These are phyloP conservation scores for Dysdera silvatica DNA, from an alignment of 1,140 invertebrate genomes.

Conservation along the genomic window DNA sequence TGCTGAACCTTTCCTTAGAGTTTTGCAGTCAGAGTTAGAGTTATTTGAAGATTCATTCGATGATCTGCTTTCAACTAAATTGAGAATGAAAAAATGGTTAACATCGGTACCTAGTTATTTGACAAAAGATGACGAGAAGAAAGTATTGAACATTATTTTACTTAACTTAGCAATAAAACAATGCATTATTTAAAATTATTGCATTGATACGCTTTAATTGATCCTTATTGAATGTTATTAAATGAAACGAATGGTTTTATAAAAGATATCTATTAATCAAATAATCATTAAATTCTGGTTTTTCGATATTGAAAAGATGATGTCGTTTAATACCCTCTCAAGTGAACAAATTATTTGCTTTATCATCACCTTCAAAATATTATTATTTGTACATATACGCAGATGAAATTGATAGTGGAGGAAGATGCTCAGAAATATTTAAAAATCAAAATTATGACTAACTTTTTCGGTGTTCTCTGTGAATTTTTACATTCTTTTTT, in stretches of 20 bases:
- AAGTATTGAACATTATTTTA: not conserved
- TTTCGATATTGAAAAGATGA: not conserved
- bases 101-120: not conserved
- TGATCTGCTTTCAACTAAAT: conserved; percentile 13
- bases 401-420: not conserved
- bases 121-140: not conserved
- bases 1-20: no score
- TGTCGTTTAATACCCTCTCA: not conserved
- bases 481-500: no score
- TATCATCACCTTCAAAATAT: not conserved
- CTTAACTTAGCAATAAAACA: not conserved
- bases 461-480: no score
- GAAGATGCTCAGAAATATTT: no score
- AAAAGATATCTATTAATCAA: not conserved
- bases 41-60: conserved; percentile 18
- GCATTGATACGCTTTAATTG: not conserved
- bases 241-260: not conserved
- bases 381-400: not conserved
- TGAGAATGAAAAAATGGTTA: not conserved
- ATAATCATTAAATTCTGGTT: not conserved
- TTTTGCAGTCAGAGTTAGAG: conserved; percentile 10
- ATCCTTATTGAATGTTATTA: not conserved
- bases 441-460: no score
- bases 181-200: not conserved
- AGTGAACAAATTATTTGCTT: no score